Conservation (phyloP, 2,888 invertebrate genomes). For the Dryobota labecula region DNA sequence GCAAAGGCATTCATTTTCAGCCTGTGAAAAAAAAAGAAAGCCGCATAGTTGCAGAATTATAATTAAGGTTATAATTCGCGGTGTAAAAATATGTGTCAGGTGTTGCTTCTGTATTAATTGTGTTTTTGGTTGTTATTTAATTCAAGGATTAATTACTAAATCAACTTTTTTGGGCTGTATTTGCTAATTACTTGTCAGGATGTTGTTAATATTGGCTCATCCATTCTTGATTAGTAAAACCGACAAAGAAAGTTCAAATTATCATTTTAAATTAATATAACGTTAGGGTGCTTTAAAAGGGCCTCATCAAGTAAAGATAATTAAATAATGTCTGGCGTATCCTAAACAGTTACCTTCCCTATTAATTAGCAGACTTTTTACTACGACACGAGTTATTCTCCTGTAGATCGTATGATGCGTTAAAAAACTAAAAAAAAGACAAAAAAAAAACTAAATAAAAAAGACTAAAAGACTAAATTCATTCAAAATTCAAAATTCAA, state of each 20-base stretch:
- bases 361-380: neutral
- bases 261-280: conserved; percentile 7
- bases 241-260: neutral
- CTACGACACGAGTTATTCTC: neutral
- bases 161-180: neutral
- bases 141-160: neutral
- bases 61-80: conserved; percentile 48
- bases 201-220: neutral
- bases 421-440: neutral
- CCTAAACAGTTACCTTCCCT: neutral
- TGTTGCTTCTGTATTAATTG: conserved; percentile 25
- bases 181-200: neutral
- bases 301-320: neutral
- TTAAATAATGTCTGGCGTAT: neutral
- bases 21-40: conserved; percentile 53
- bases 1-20: conserved; percentile 59
- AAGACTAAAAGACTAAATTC: neutral
- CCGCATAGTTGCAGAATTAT: conserved; percentile 42
- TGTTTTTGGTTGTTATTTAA: conserved; percentile 7
- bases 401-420: neutral
- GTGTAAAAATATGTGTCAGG: conserved; percentile 33
- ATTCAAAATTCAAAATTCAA: no score
- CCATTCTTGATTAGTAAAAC: neutral
- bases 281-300: neutral
- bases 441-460: no score